Evolutionary conservation across 2,888 invertebrate genomes (phyloP), one percentile per base, ranked within the genome.

Genomic region (Conus canariensis): DNA sequence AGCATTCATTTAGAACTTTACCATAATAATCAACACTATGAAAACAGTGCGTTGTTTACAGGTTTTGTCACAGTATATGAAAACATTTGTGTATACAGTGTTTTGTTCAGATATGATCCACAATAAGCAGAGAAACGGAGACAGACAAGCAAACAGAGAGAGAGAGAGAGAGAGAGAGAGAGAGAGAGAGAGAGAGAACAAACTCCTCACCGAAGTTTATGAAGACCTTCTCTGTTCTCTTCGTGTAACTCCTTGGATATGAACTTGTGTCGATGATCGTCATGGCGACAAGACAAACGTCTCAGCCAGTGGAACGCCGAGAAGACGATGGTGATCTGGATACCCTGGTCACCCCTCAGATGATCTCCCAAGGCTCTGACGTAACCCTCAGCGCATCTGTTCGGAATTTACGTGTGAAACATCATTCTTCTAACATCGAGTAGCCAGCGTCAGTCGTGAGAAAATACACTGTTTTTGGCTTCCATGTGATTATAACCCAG

Each of bases 251-350:
- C 30, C 9, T n/a, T 70, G 58, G 74, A 14, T 30, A 87, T 74
- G 56, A 14, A 4, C n/a, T 16, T 45, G 87, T 87, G 87, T 12
- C n/a, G 25, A 74, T 87, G 87, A 8, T 25, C 8, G 8, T 74
- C 70, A 56, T 58, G 74, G 14, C 74, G 87, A n/a, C 87, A 87
- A 12, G 87, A 87, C 74, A n/a, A 19, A 22, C 87, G 87, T 59
- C 87, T 70, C n/a, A 87, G 25, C 74, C 87, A 74, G 30, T 87
- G 87, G n/a, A 87, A 59, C 45, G 87, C 64, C 12, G 87, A 87
- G 74, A 87, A 87, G 87, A 87, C 74, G 14, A 87, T 3, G 58
- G n/a, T 10, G n/a, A 87, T 70, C 12, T 56, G 3, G 4, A 74
- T 25, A n/a, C 19, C 74, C 22, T 12, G 19, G 70, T 87, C 30